These are phyloP conservation scores for Prosopocoilus inquinatus DNA, from an alignment of 2,888 invertebrate species.

Conservation along the genomic window DNA sequence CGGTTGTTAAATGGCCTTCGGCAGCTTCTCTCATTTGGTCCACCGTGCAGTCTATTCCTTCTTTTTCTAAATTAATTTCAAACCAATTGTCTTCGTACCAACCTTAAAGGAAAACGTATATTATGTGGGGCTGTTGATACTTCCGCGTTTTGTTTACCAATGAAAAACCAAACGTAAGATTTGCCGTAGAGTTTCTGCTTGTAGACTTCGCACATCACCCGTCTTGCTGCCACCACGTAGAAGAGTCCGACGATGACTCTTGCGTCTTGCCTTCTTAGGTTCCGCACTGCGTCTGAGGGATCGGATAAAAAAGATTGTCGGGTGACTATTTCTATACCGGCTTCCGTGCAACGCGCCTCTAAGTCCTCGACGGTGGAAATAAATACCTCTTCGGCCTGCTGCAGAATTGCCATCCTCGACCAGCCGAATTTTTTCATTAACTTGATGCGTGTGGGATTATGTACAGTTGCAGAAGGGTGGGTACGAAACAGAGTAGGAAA, in stretches of 20 bases:
- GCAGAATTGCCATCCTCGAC: slow-evolving; percentile 95
- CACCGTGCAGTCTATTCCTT: slow-evolving; percentile 87
- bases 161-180: slow-evolving; percentile 98
- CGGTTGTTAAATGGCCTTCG: slow-evolving; percentile 97
- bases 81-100: slow-evolving; percentile 99
- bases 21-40: slow-evolving; percentile 94
- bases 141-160: slow-evolving; percentile 63
- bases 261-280: slow-evolving; percentile 92
- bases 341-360: slow-evolving; percentile 88
- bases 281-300: slow-evolving; percentile 93
- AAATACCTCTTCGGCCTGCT: slow-evolving; percentile 94
- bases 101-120: slow-evolving; percentile 53
- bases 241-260: slow-evolving; percentile 97
- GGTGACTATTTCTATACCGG: slow-evolving; percentile 92
- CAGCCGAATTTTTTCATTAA: slow-evolving; percentile 97
- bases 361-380: slow-evolving; percentile 93
- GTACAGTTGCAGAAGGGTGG: slow-evolving; percentile 98
- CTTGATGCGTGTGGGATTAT: slow-evolving; percentile 96
- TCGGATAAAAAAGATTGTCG: slow-evolving; percentile 96
- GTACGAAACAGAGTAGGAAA: slow-evolving; percentile 98
- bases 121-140: background rate
- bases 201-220: slow-evolving; percentile 95
- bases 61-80: slow-evolving; percentile 79
- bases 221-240: slow-evolving; percentile 95
- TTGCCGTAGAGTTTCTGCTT: slow-evolving; percentile 92